Evolutionary conservation across 2,113 vertebrate species (phyloP), one percentile per base, ranked within the genome.

Genomic region (Indicator maculatus): DNA sequence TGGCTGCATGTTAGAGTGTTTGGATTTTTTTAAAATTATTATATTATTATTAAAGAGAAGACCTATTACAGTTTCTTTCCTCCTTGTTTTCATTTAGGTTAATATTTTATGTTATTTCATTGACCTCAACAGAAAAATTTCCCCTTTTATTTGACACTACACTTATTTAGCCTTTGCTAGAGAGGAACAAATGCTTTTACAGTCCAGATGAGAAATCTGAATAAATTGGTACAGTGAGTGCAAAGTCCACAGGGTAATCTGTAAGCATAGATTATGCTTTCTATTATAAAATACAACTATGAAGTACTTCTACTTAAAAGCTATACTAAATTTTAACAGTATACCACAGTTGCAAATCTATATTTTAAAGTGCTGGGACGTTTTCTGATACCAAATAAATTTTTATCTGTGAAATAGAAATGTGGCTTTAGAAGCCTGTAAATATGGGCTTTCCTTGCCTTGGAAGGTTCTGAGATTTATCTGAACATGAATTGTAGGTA

Each of bases 241-340:
- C 90, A 59, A 91, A 95, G 88, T 92, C 93, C 86, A 93, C 33
- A 66, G 78, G 81, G 93, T 91, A 78, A 96, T 95, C 74, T 95
- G 56, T 77, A 92, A 92, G 76, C 91, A 71, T 47, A 84, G 89
- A 97, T 96, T 92, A 91, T 96, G 67, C 78, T 84, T 96, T 96
- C 84, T 72, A 70, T 96, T 92, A 87, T 95, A 96, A 97, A 97
- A 95, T 94, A 95, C 71, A 96, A 41, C 81, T 67, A 18, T 92
- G 93, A 95, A 95, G 65, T 92, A 88, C 72, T 92, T 93, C 84
- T 9, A 64, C 6, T 23, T 93, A 97, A 98, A 97, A 96, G 61
- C 90, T 83, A 27, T 88, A 80, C 90, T 96, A 96, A 97, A 96
- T 97, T 86, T 94, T 96, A 87, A 95, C 75, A 95, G 73, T 80